Conservation (phyloP, 2,797 vertebrate species). For the Arnoldichthys spilopterus region DNA sequence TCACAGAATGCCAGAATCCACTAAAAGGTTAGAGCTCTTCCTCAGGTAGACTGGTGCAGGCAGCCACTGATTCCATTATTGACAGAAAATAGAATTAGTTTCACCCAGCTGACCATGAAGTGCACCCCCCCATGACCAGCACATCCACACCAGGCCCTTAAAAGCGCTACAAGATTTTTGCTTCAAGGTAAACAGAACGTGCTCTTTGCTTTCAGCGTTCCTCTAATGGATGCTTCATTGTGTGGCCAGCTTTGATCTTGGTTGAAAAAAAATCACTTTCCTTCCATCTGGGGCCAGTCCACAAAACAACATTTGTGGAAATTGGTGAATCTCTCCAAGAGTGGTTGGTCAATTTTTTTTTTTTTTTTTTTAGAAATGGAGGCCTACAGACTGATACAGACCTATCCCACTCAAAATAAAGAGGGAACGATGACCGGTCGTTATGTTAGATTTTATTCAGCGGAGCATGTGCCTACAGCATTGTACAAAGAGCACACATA, state of each 20-base stretch:
- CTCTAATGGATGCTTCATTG: constrained; percentile 29
- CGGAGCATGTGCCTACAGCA: constrained; percentile 81
- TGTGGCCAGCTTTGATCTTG: constrained; percentile 16
- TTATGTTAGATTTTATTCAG: constrained; percentile 65
- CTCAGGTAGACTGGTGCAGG: constrained; percentile 29
- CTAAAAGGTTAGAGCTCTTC: constrained; percentile 45
- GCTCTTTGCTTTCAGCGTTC: neutral
- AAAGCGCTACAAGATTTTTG: neutral
- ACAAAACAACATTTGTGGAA: neutral
- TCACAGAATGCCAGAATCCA: constrained; percentile 26
- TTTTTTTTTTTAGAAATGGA: too few species aligned
- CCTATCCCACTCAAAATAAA: neutral
- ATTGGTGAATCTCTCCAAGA: too few species aligned
- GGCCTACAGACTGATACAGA: neutral
- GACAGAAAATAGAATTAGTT: constrained; percentile 58
- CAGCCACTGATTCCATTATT: constrained; percentile 51
- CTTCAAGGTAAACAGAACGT: constrained; percentile 17
- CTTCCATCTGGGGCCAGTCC: neutral
- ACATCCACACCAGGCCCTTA: constrained; percentile 9
- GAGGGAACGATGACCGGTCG: constrained; percentile 6
- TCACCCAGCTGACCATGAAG: constrained; percentile 48
- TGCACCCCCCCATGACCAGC: neutral
- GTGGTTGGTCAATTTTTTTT: too few species aligned
- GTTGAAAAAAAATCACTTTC: neutral
- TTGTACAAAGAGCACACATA: constrained; percentile 78